Evolutionary conservation across 2,797 vertebrate species (phyloP).

Genomic region (Decapterus maruadsi): DNA sequence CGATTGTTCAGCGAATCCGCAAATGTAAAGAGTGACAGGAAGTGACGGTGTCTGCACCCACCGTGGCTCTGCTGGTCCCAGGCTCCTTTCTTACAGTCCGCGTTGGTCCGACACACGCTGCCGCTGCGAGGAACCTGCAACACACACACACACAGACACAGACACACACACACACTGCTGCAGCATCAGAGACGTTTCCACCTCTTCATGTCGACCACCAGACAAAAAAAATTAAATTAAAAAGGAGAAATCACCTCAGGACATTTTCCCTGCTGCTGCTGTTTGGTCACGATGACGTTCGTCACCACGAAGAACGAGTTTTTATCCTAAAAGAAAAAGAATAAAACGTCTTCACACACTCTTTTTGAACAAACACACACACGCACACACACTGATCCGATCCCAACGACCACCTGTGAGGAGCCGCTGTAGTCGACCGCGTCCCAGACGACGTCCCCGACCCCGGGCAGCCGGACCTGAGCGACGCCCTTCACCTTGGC

Average conservation of each 20-base stretch:
- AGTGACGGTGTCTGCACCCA: slow-evolving; percentile 24
- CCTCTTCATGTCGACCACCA: neutral
- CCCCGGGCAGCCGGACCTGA: slow-evolving; percentile 60
- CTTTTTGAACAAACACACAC: no score
- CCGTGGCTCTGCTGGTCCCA: slow-evolving; percentile 79
- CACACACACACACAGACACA: neutral
- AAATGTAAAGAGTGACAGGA: no score
- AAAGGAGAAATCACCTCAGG: slow-evolving; percentile 83
- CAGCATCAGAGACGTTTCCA: slow-evolving; percentile 21
- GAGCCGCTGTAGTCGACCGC: slow-evolving; percentile 86
- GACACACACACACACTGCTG: slow-evolving; percentile 19
- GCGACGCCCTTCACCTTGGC: slow-evolving; percentile 89
- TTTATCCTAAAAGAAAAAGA: slow-evolving; percentile 66
- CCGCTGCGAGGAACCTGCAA: slow-evolving; percentile 67
- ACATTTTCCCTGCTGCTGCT: slow-evolving; percentile 85
- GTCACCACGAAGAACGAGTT: slow-evolving; percentile 93
- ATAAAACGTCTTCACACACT: fast-evolving
- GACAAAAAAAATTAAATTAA: neutral
- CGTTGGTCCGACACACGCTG: slow-evolving; percentile 65
- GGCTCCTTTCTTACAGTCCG: slow-evolving; percentile 79
- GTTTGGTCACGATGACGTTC: slow-evolving; percentile 88
- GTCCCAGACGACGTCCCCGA: slow-evolving; percentile 83
- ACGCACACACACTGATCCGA: no score
- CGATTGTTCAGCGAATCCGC: no score
- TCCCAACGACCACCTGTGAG: slow-evolving; percentile 79